Percentiles rank a stretch among this genome's conserved stretches.
Evolutionary conservation across 2,797 vertebrate genomes (phyloP).

Genomic region (Tamandua tetradactyla): DNA sequence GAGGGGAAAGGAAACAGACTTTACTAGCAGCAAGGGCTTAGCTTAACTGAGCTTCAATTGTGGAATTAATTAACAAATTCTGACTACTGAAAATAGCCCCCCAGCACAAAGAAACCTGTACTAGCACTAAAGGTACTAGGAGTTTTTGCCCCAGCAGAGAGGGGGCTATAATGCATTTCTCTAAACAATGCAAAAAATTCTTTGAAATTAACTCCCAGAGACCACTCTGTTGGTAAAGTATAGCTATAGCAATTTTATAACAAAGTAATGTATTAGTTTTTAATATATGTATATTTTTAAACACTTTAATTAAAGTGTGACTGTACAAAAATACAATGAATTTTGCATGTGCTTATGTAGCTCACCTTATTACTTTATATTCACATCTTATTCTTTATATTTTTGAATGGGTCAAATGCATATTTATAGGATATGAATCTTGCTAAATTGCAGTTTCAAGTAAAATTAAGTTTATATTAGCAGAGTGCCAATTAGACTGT

Average conservation of each 20-base stretch:
- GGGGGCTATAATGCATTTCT: neutral
- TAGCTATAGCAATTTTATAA: slow-evolving; percentile 8
- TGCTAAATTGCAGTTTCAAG: neutral
- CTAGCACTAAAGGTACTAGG: no score
- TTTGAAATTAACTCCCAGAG: neutral
- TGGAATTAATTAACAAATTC: no score
- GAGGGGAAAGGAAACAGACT: no score
- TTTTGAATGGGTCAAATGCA: slow-evolving; percentile 3
- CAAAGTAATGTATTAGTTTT: neutral
- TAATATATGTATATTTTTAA: slow-evolving; percentile 16
- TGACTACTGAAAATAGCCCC: no score
- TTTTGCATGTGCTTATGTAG: neutral
- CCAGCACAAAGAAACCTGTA: no score
- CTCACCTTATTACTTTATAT: neutral
- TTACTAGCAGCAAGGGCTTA: no score
- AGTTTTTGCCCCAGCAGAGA: neutral
- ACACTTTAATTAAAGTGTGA: neutral
- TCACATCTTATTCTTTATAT: neutral
- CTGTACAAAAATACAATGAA: neutral
- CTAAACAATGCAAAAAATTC: neutral
- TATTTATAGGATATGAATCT: neutral
- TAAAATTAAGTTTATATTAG: neutral
- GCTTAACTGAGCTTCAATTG: no score
- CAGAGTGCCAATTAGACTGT: neutral
- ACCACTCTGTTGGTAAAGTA: neutral